phyloP scores from a whole-genome alignment of 2,888 invertebrate species.

The Sminthurides aquaticus region DNA sequence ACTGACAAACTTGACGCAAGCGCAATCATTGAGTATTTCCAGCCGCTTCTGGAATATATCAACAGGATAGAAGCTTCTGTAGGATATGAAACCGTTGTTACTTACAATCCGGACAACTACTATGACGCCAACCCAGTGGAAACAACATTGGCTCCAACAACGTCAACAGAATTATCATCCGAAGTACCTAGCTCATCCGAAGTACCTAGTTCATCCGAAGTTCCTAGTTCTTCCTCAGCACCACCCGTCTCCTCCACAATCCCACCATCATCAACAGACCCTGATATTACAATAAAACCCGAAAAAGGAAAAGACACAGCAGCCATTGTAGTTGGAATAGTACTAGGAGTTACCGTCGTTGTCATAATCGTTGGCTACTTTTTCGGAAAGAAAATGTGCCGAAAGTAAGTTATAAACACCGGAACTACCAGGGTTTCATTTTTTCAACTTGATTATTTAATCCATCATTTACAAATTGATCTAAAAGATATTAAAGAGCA shows the following conservation, averaged over 20 bases:
- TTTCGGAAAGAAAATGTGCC: neutral
- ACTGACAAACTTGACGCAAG: slow-evolving; percentile 62
- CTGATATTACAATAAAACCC: too few relatives aligned
- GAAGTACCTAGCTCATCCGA: neutral
- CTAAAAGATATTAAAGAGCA: neutral
- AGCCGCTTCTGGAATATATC: slow-evolving; percentile 70
- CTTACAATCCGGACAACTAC: slow-evolving; percentile 24
- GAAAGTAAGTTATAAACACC: too few relatives aligned
- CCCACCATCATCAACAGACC: neutral
- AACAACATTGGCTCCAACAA: neutral
- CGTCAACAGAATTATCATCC: neutral
- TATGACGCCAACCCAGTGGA: neutral
- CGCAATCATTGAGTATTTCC: slow-evolving; percentile 71
- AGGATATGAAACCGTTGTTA: slow-evolving; percentile 65
- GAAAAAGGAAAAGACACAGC: slow-evolving; percentile 10
- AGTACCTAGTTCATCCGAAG: neutral
- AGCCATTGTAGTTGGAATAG: slow-evolving; percentile 20
- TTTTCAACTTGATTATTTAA: neutral
- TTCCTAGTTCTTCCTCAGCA: neutral
- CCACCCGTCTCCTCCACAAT: neutral
- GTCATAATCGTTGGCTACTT: slow-evolving; percentile 20
- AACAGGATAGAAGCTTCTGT: slow-evolving; percentile 61
- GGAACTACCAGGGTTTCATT: neutral
- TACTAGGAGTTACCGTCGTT: slow-evolving; percentile 13
- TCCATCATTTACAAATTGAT: neutral